Evolutionary conservation across 2,888 invertebrate genomes (phyloP), one percentile per base, ranked within the genome.

Genomic region (Mermis nigrescens): DNA sequence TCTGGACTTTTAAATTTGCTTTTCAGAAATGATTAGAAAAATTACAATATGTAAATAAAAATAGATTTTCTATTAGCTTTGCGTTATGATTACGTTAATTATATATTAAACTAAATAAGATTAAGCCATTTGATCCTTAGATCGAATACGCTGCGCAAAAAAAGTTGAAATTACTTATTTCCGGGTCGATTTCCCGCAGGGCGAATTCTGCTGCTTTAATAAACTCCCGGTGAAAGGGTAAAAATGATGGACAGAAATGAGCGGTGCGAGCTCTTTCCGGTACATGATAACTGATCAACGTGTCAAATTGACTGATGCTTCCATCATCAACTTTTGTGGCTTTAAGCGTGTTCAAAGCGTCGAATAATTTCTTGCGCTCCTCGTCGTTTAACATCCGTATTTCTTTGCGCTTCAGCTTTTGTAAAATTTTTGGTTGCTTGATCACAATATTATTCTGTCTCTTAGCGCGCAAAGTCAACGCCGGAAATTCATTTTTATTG

Each of bases 371-470:
- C 27, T 62, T 48, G 46, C 65, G 31, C 28, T 69, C 68, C 52
- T 63, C 64, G 59, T 68, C 69, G 2, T 63, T 63, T 62, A 69
- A 61, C 65, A 64, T 66, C 51, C 69, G 62, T 61, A 66, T 66
- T 57, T 69, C 69, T 53, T 65, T 65, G 38, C 69, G 57, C 0
- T 62, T 57, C 12, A 59, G 62, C 19, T 38, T 38, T 38, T 38
- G 7, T 12, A 38, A 38, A 38, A 38, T 38, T 19, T 12, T 12
- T 12, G 38, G 38, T 38, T 7, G 7, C 12, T 38, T 38, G 19
- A 38, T 38, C 38, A 38, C n/a, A n/a, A n/a, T n/a, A n/a, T n/a
- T n/a, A n/a, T n/a, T n/a, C n/a, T n/a, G n/a, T n/a, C n/a, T n/a
- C n/a, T n/a, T n/a, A n/a, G n/a, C n/a, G n/a, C n/a, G n/a, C n/a